phyloP scores from a whole-genome alignment of 2,888 invertebrate genomes.

The Drosophila maculinotata region DNA sequence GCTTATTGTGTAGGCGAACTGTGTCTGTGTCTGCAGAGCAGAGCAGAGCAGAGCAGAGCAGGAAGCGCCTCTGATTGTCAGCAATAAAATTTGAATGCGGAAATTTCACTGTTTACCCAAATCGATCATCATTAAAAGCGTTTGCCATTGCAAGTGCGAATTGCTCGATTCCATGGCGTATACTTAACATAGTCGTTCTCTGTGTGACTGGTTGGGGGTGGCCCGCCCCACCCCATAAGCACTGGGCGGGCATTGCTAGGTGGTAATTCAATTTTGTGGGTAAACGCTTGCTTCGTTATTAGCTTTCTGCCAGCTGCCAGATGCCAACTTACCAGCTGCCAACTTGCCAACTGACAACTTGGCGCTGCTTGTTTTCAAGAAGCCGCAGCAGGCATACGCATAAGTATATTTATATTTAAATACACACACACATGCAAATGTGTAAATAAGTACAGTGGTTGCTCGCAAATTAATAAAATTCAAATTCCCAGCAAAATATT shows the following conservation, averaged over 20 bases:
- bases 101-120: slow-evolving; percentile 78
- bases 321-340: slow-evolving; percentile 4
- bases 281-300: slow-evolving; percentile 59
- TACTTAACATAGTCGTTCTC: slow-evolving; percentile 56
- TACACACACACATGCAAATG: background rate
- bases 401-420: background rate
- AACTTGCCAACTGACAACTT: background rate
- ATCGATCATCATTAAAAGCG: slow-evolving; percentile 79
- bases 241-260: slow-evolving; percentile 35
- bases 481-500: no score
- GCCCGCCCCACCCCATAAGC: background rate
- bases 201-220: background rate
- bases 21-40: background rate
- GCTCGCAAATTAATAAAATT: background rate
- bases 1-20: slow-evolving; percentile 20
- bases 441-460: slow-evolving; percentile 11
- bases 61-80: slow-evolving; percentile 66
- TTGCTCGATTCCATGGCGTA: slow-evolving; percentile 73
- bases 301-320: slow-evolving; percentile 9
- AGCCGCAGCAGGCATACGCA: slow-evolving; percentile 16
- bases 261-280: slow-evolving; percentile 62
- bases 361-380: slow-evolving; percentile 19
- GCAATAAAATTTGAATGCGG: slow-evolving; percentile 79
- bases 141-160: slow-evolving; percentile 70
- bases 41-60: no score